Conservation (phyloP, 1,140 invertebrate species). For the Apis mellifera region DNA sequence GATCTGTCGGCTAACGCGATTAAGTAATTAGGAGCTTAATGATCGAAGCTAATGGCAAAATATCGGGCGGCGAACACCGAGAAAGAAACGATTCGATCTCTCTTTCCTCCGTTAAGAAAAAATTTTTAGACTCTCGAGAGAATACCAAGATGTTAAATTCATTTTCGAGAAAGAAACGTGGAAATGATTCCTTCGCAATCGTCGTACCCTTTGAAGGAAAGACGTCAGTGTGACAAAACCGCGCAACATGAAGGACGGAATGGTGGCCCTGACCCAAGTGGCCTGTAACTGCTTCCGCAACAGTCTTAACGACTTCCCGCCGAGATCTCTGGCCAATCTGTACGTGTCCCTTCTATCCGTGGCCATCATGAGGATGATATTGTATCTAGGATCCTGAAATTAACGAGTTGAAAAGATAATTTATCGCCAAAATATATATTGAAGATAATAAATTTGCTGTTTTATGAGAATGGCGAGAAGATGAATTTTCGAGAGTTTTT, state of each 20-base stretch:
- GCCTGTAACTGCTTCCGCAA: constrained; percentile 86
- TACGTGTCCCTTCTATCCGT: constrained; percentile 76
- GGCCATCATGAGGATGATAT: constrained; percentile 80
- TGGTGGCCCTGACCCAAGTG: constrained; percentile 86
- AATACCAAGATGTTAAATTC: neutral
- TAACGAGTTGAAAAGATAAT: neutral
- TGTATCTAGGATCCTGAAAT: constrained; percentile 82
- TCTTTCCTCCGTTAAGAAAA: neutral
- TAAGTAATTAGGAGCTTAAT: constrained; percentile 53
- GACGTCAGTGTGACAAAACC: constrained; percentile 89
- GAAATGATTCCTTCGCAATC: too few relatives aligned
- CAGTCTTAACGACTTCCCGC: constrained; percentile 82
- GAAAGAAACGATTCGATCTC: neutral
- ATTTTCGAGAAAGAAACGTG: neutral
- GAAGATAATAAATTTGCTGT: too few relatives aligned
- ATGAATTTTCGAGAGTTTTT: neutral
- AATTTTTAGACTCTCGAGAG: too few relatives aligned
- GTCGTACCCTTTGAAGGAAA: constrained; percentile 88
- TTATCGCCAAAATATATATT: neutral
- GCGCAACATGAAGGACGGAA: constrained; percentile 89
- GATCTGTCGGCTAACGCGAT: constrained; percentile 45
- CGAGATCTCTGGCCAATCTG: constrained; percentile 75
- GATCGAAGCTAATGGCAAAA: constrained; percentile 57
- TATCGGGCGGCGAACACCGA: constrained; percentile 5
- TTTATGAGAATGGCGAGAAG: neutral